phyloP scores from a whole-genome alignment of 2,113 vertebrate species.

The Poeciliopsis turrubarensis region DNA sequence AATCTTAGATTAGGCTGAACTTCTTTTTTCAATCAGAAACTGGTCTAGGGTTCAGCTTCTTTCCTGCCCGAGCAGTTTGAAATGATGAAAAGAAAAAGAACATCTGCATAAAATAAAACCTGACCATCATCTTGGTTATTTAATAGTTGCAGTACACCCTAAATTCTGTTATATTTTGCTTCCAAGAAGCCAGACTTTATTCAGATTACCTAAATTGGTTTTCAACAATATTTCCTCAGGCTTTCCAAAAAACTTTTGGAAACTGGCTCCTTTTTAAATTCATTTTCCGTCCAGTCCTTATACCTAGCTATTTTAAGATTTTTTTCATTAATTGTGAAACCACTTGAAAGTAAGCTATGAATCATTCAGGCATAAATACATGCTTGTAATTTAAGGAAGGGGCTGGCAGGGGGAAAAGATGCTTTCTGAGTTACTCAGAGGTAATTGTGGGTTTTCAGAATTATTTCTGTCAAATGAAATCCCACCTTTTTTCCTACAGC shows the following conservation, averaged over 20 bases:
- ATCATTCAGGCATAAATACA: background rate
- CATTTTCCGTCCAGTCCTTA: background rate
- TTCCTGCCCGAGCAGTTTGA: background rate
- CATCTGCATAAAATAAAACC: background rate
- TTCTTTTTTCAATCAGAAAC: background rate
- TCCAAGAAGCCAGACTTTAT: background rate
- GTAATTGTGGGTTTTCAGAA: background rate
- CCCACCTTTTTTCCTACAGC: too few relatives aligned
- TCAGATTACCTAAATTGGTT: background rate
- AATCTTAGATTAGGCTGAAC: background rate
- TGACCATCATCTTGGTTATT: background rate
- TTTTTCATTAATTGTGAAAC: background rate
- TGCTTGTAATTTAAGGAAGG: background rate
- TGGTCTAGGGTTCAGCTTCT: background rate
- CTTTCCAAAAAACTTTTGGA: background rate
- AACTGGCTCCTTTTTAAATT: background rate
- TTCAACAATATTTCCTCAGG: background rate
- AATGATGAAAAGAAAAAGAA: constrained; percentile 1
- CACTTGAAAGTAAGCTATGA: background rate
- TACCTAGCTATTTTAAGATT: background rate
- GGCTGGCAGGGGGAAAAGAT: background rate
- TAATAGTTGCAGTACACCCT: background rate
- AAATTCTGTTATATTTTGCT: background rate
- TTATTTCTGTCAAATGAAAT: background rate
- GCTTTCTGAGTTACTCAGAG: constrained; percentile 1